Evolutionary conservation across 2,888 invertebrate genomes (phyloP).

Genomic region (Idaea aversata): DNA sequence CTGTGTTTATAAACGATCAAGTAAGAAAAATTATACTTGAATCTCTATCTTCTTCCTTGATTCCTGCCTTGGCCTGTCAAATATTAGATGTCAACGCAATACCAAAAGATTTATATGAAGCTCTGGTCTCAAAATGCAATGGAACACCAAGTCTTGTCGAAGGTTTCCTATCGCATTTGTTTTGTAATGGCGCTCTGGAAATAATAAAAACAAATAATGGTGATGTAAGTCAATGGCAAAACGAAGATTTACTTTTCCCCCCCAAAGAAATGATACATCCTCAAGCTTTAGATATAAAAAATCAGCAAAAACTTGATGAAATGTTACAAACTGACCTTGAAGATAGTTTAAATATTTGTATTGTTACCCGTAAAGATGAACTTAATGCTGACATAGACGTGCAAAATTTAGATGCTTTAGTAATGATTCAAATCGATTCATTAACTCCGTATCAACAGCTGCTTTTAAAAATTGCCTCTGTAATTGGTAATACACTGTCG

Average conservation of each 20-base stretch:
- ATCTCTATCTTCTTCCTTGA: slow-evolving; percentile 57
- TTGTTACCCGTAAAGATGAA: slow-evolving; percentile 57
- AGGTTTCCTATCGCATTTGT: slow-evolving; percentile 70
- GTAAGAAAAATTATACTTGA: slow-evolving; percentile 67
- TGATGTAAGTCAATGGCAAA: slow-evolving; percentile 44
- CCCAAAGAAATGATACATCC: slow-evolving; percentile 49
- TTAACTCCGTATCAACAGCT: slow-evolving; percentile 81
- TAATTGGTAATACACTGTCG: slow-evolving; percentile 78
- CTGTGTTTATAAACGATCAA: slow-evolving; percentile 57
- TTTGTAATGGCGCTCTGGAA: slow-evolving; percentile 69
- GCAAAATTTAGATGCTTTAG: slow-evolving; percentile 69
- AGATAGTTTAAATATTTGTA: slow-evolving; percentile 54
- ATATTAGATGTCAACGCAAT: slow-evolving; percentile 81
- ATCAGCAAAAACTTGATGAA: slow-evolving; percentile 53
- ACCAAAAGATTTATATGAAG: slow-evolving; percentile 72
- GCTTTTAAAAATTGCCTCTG: slow-evolving; percentile 80
- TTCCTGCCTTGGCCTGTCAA: slow-evolving; percentile 80
- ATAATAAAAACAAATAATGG: slow-evolving; percentile 48
- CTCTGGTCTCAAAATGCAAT: slow-evolving; percentile 65
- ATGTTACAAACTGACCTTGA: slow-evolving; percentile 45
- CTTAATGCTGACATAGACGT: slow-evolving; percentile 59
- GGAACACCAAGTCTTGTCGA: slow-evolving; percentile 78
- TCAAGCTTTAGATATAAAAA: slow-evolving; percentile 52
- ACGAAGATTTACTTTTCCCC: slow-evolving; percentile 63
- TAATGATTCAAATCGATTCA: slow-evolving; percentile 79